A percentile compares a stretch with the other conserved stretches of the same genome.
Conservation (phyloP, 1,140 invertebrate genomes). For the Trichonephila inaurata region DNA sequence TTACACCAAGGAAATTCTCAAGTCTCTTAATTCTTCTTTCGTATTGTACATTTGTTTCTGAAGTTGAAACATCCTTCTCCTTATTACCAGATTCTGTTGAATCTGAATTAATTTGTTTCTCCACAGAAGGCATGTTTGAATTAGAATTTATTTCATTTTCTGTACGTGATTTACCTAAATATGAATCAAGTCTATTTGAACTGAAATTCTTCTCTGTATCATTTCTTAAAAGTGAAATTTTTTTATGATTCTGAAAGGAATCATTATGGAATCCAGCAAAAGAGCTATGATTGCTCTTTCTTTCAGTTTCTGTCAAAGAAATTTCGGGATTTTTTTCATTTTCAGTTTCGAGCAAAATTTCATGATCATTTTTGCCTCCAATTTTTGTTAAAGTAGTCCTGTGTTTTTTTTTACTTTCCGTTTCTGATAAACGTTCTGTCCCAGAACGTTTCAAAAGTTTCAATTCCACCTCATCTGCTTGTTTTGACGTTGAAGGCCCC, state of each 20-base stretch:
- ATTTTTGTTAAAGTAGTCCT: neutral
- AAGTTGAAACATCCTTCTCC: neutral
- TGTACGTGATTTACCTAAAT: no score
- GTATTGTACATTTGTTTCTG: neutral
- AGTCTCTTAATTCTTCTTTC: neutral
- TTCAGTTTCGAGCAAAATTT: neutral
- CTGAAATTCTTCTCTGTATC: neutral
- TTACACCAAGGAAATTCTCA: slow-evolving; percentile 13
- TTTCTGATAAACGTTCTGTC: neutral
- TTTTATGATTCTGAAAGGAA: neutral
- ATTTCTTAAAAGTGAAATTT: neutral
- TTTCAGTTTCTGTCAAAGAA: neutral
- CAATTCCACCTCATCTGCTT: neutral
- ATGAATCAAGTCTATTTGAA: neutral
- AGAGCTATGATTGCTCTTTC: neutral
- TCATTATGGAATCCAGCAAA: neutral
- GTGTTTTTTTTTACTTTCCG: neutral
- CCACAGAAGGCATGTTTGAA: neutral
- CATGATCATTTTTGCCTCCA: neutral
- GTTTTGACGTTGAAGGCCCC: neutral
- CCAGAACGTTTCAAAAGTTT: neutral
- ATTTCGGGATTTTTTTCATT: no score
- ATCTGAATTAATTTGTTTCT: neutral
- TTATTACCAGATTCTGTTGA: neutral
- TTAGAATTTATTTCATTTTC: neutral